These are phyloP conservation scores for Gambusia affinis DNA, from an alignment of 2,113 vertebrate species.

Conservation along the genomic window DNA sequence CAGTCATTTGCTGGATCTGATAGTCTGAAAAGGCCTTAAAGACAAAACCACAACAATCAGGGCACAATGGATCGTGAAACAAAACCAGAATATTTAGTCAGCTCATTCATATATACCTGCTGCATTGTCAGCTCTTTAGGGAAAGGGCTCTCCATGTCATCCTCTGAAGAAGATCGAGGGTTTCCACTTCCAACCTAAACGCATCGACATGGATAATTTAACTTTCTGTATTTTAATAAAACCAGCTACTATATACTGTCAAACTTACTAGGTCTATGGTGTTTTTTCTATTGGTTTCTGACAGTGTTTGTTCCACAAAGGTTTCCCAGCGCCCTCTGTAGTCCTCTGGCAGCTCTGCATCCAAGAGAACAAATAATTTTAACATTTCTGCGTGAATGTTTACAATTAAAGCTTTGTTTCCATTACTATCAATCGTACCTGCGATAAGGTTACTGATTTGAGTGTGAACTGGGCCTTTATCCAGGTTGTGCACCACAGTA, in stretches of 20 bases:
- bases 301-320: conserved; percentile 92
- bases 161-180: conserved; percentile 92
- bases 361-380: conserved; percentile 22
- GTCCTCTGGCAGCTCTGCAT: conserved; percentile 90
- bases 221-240: background rate
- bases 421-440: conserved; percentile 78
- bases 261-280: conserved; percentile 91
- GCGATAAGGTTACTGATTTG: conserved; percentile 87
- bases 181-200: conserved; percentile 90
- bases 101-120: conserved; percentile 79
- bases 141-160: conserved; percentile 92
- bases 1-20: conserved; percentile 98
- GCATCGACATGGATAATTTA: background rate
- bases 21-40: conserved; percentile 96
- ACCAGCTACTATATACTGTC: background rate
- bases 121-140: conserved; percentile 94
- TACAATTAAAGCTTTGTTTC: background rate
- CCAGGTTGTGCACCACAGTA: conserved; percentile 91
- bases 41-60: conserved; percentile 21
- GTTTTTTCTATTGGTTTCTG: conserved; percentile 91
- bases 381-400: background rate
- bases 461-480: conserved; percentile 89
- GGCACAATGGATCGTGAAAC: background rate
- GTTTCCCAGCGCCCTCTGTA: conserved; percentile 94
- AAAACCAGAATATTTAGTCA: background rate